Base-by-base conservation (phyloP, 2,797 vertebrate species). In the Phoeniculus purpureus region DNA sequence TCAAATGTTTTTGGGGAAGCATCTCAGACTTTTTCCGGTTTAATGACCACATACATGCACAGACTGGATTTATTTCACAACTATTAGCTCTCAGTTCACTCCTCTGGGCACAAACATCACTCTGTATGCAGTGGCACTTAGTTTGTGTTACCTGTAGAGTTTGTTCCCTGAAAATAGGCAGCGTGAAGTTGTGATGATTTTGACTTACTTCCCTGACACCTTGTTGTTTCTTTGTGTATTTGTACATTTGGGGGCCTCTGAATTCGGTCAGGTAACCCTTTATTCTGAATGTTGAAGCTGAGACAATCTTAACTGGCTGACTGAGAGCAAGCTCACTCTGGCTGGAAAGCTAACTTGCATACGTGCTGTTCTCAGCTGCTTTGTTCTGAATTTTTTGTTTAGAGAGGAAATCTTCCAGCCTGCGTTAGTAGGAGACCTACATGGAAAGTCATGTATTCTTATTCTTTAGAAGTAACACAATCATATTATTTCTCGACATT, bases 1-100 rank as follows among this genome's bases (percentile, higher is more conserved):
- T 31, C 3, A 0, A 22, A 37, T 37, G 51, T 45, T 34, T 61
- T 16, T 1, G 4, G 5, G 7, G 2, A 60, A 60, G 21, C 10
- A 23, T 87, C 58, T 74, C 32, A 18, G 17, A 11, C 17, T 12
- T 81, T 76, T 75, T n/a, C 29, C 67, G 43, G 31, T 54, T 76
- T 25, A 43, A 3, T 55, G 26, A 27, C 58, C 10, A 47, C 19
- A 8, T 73, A 15, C 1, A 0, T 15, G 17, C 9, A 73, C 15
- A 52, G 52, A 34, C 20, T 27, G 40, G 62, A 65, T 64, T 51
- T 70, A 45, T 79, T 89, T 80, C 23, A 71, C 54, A 85, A 64
- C 4, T 15, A 70, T 70, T 20, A 60, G 19, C 11, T 84, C 12
- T 37, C 8, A 7, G 61, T 75, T 74, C 16, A 51, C 7, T 16